phyloP scores from a whole-genome alignment of 2,797 vertebrate species.

The Epinephelus malabaricus region DNA sequence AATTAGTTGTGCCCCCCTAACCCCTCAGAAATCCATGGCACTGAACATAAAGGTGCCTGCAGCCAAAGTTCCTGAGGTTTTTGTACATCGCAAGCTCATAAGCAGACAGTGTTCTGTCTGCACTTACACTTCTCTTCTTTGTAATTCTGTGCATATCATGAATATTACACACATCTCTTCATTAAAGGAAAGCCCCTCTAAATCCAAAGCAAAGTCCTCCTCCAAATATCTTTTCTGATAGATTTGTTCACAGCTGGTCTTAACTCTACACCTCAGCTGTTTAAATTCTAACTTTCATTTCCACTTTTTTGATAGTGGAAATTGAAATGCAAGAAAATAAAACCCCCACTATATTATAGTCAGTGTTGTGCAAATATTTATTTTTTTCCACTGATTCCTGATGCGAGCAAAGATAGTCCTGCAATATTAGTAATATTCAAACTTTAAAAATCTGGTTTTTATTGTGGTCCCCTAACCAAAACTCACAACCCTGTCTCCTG shows the following conservation, averaged over 20 bases:
- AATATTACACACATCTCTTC: conserved; percentile 36
- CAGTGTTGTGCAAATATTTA: conserved; percentile 2
- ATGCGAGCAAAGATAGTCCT: background rate
- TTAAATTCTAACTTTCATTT: conserved; percentile 27
- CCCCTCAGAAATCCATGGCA: conserved; percentile 63
- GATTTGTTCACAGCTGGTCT: conserved; percentile 52
- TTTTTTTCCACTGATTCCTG: background rate
- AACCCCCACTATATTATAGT: background rate
- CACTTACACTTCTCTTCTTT: conserved; percentile 23
- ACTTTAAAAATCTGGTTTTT: background rate
- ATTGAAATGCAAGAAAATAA: conserved; percentile 20
- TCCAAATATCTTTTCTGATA: conserved; percentile 37
- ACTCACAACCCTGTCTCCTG: too few species aligned
- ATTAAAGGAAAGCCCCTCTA: conserved; percentile 33
- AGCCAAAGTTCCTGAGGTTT: conserved; percentile 45
- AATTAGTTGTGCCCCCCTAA: conserved; percentile 67
- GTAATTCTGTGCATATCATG: conserved; percentile 24
- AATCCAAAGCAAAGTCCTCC: conserved; percentile 45
- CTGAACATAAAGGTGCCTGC: conserved; percentile 33
- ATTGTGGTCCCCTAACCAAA: background rate
- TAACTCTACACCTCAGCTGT: conserved; percentile 29
- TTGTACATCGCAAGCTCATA: conserved; percentile 44
- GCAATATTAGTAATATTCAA: background rate
- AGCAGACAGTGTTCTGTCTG: conserved; percentile 30
- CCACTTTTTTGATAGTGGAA: conserved; percentile 6